phyloP scores from a whole-genome alignment of 2,113 vertebrate species.

The Hemiprocne comata region DNA sequence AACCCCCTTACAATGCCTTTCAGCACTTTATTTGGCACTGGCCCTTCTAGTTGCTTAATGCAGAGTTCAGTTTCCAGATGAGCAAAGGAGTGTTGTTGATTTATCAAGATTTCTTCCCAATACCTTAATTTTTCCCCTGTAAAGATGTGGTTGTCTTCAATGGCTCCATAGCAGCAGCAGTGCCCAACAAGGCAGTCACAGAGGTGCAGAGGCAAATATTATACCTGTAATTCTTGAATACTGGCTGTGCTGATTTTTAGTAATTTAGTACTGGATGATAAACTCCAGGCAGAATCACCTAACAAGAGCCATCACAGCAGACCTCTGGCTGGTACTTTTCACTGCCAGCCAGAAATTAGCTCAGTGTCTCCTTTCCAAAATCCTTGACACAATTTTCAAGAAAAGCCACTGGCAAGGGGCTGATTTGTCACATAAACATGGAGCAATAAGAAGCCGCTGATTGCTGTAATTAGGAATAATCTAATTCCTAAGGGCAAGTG shows the following conservation, averaged over 20 bases:
- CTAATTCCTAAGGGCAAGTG: neutral
- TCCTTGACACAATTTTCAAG: neutral
- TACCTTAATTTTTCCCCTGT: neutral
- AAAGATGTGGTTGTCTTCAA: neutral
- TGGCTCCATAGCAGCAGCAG: neutral
- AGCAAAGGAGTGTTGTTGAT: neutral
- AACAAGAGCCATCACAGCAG: neutral
- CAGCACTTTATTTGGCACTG: neutral
- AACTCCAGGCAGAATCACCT: neutral
- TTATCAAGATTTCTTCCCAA: neutral
- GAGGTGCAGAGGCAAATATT: accelerated
- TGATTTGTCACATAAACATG: neutral
- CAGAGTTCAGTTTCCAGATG: neutral
- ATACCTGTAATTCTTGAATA: neutral
- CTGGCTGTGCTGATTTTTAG: neutral
- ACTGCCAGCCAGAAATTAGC: neutral
- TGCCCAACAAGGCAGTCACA: accelerated
- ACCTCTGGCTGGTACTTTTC: neutral
- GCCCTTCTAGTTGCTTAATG: neutral
- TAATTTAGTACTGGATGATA: neutral
- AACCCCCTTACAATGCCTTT: neutral
- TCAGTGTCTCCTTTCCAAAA: constrained; percentile 9
- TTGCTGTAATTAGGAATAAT: constrained; percentile 33
- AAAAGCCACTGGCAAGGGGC: neutral
- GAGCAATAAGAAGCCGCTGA: neutral